phyloP scores from a whole-genome alignment of 1,140 invertebrate species.

The Drosophila pachea region DNA sequence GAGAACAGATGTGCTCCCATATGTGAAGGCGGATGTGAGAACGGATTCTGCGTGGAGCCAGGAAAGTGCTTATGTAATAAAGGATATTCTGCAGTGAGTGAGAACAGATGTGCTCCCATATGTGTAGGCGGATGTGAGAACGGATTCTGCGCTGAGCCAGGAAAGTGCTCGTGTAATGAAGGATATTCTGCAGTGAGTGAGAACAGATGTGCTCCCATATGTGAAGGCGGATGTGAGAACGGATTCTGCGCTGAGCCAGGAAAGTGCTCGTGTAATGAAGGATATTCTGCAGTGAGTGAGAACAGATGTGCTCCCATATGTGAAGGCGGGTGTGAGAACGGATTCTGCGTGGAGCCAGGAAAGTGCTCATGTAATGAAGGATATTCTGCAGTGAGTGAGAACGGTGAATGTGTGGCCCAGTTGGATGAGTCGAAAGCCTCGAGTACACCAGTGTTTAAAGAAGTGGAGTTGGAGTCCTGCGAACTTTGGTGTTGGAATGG shows the following conservation, averaged over 20 bases:
- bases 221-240: constrained; percentile 9
- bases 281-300: not conserved
- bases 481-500: constrained; percentile 42
- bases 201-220: not conserved
- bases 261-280: not conserved
- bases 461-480: constrained; percentile 1
- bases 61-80: constrained; percentile 5
- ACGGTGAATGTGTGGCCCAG: constrained; percentile 2
- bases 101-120: constrained; percentile 8
- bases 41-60: constrained; percentile 11
- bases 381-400: constrained; percentile 5
- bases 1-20: constrained; percentile 9
- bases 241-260: not conserved
- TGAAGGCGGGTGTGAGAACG: not conserved
- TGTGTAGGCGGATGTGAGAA: constrained; percentile 7
- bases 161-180: constrained; percentile 5
- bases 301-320: not conserved
- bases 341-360: not conserved
- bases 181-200: not conserved
- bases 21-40: not conserved
- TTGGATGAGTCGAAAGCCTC: not conserved
- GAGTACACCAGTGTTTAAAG: not conserved
- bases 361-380: constrained; percentile 22
- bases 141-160: constrained; percentile 8
- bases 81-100: constrained; percentile 2